Base-by-base conservation (phyloP, 2,113 vertebrate genomes). In the Antigone vipio region DNA sequence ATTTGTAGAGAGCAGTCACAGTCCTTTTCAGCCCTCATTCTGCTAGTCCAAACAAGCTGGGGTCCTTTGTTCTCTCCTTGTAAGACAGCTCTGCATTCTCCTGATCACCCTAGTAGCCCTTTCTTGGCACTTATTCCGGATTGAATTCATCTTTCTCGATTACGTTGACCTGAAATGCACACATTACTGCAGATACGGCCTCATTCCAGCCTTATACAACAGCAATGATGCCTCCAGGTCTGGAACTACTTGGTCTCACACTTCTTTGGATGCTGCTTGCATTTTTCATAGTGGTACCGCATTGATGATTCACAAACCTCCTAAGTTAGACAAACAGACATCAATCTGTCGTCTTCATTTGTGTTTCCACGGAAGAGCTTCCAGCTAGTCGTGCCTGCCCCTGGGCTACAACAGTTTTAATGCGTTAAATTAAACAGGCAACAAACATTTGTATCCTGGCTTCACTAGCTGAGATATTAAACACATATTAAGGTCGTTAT, bases 271-370 rank as follows among this genome's bases (percentile, higher is more conserved):
- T 68, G 19, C 74, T n/a, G 29, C 44, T 44, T 60, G 56, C 21
- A 34, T 47, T 85, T 95, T 32, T 87, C 7, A 2, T 24, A 60
- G 34, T 3, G 4, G 12, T 19, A 59, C 35, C 0, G 0, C n/a
- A 19, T 1, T 6, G 49, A 34, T 23, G 21, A 49, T 30, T 47
- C 62, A 45, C 49, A 81, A 81, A 40, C 27, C 13, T 75, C 81
- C 29, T 5, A 40, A 71, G 12, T 64, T 52, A 78, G 30, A 72
- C 49, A 74, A 32, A 50, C 20, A 71, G 56, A 67, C 35, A 60
- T 55, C 68, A 52, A 49, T 58, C 88, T 53, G 44, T 63, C 44
- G 6, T 73, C 50, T 68, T 62, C 66, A 20, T 44, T 49, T 4
- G 0, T 21, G 23, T 75, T 89, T 92, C 83, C 68, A 77, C 0